Base-by-base conservation (phyloP, 2,113 vertebrate genomes). In the Otolemur garnettii region DNA sequence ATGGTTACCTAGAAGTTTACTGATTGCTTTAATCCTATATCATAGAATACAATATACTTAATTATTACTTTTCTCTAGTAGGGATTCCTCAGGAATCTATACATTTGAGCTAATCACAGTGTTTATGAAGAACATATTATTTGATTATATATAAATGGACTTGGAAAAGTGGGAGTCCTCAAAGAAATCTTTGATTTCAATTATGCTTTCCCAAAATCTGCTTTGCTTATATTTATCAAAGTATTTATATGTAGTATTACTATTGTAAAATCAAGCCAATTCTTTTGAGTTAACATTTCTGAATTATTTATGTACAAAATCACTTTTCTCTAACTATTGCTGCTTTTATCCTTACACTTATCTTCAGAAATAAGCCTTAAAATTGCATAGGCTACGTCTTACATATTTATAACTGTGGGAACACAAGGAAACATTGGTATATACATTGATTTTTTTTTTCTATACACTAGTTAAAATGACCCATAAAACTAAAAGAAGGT, bases 211-310 rank as follows among this genome's bases (percentile, higher is more conserved):
- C 14, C 38, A 11, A 62, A 59, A 28, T 50, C 11, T 42, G 78
- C 87, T 94, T 89, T 62, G 35, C 33, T 94, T 92, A 89, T 26
- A 22, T 83, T 85, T 93, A 96, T 38, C 22, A 91, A 94, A 93
- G 60, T 85, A 82, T 79, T 94, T 45, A 59, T 82, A 81, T 69
- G 62, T 13, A 62, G 12, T 74, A 50, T 88, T 71, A 78, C 62
- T 78, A 30, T 91, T 93, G 33, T 81, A 82, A 94, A 92, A 90
- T 95, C 91, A 60, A 57, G 14, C 12, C 19, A 93, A 5, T 94
- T 97, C 35, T 96, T 95, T 77, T 93, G 69, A 75, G 9, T 66
- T 94, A 75, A 94, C 3, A 71, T 1, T 88, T 88, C 62, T 82
- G 55, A 86, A 62, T 94, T 94, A 24, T 90, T 59, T 35, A 69